Conservation (phyloP, 2,888 invertebrate genomes). For the Panopea generosa region DNA sequence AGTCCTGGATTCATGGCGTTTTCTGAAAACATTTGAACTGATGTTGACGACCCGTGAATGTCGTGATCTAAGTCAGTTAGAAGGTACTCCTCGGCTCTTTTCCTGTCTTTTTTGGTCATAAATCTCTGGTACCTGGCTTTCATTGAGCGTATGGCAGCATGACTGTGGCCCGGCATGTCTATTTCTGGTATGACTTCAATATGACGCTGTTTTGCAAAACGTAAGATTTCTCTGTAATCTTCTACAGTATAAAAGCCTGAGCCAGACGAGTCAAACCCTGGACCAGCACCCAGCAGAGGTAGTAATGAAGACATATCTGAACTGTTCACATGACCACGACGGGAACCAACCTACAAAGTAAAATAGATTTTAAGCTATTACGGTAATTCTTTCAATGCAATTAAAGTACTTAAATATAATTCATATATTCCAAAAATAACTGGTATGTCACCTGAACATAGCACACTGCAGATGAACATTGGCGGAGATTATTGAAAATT, state of each 20-base stretch:
- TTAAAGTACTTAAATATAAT: no score
- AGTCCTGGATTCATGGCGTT: constrained; percentile 83
- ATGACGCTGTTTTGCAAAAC: constrained; percentile 72
- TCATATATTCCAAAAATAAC: no score
- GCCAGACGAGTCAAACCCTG: constrained; percentile 71
- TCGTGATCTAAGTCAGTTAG: constrained; percentile 67
- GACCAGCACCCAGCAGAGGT: constrained; percentile 78
- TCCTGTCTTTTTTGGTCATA: constrained; percentile 58
- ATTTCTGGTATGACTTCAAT: constrained; percentile 83
- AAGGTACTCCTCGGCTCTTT: constrained; percentile 66
- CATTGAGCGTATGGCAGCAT: constrained; percentile 80
- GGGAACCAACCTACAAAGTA: constrained; percentile 71
- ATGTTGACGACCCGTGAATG: constrained; percentile 53
- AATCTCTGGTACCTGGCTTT: constrained; percentile 68
- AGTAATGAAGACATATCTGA: constrained; percentile 69
- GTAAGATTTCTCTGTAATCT: constrained; percentile 77
- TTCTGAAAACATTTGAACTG: constrained; percentile 81
- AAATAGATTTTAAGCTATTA: no score
- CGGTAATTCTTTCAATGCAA: no score
- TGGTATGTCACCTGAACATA: no score
- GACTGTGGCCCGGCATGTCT: constrained; percentile 82
- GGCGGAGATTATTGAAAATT: no score
- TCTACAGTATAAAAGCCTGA: constrained; percentile 75
- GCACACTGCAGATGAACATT: no score
- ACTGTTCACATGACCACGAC: constrained; percentile 73